Conservation (phyloP, 2,113 vertebrate species). For the Mionectes macconnelli region DNA sequence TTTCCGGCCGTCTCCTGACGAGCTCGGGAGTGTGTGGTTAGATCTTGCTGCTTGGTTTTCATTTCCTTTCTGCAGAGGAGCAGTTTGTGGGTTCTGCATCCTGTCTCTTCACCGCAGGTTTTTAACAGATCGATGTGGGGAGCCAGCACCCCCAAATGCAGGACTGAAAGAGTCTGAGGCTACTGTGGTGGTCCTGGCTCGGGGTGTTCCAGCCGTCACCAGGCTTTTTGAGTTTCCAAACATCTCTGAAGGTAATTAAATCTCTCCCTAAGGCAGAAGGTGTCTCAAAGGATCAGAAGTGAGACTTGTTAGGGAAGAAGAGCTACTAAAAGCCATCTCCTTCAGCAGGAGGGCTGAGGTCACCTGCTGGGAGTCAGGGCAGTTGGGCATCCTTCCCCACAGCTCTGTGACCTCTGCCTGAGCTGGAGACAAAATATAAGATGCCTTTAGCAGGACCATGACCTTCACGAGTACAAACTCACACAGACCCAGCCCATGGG, state of each 20-base stretch:
- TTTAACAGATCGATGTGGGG: neutral
- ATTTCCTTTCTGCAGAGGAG: conserved; percentile 50
- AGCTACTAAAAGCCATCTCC: neutral
- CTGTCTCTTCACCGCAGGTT: conserved; percentile 6
- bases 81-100: conserved; percentile 53
- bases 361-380: neutral
- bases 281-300: neutral
- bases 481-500: neutral
- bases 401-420: neutral
- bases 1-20: neutral
- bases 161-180: neutral
- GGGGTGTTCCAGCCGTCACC: neutral
- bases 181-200: neutral
- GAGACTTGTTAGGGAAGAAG: neutral
- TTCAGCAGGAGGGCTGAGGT: neutral
- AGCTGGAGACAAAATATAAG: neutral
- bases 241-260: neutral
- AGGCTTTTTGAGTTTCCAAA: neutral
- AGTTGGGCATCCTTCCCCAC: neutral
- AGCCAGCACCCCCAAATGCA: neutral
- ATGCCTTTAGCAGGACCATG: neutral
- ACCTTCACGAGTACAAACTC: neutral
- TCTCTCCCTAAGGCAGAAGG: neutral
- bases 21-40: neutral
- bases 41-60: conserved; percentile 51